Evolutionary conservation across 2,113 vertebrate genomes (phyloP).

Genomic region (Pomatostomus ruficeps): DNA sequence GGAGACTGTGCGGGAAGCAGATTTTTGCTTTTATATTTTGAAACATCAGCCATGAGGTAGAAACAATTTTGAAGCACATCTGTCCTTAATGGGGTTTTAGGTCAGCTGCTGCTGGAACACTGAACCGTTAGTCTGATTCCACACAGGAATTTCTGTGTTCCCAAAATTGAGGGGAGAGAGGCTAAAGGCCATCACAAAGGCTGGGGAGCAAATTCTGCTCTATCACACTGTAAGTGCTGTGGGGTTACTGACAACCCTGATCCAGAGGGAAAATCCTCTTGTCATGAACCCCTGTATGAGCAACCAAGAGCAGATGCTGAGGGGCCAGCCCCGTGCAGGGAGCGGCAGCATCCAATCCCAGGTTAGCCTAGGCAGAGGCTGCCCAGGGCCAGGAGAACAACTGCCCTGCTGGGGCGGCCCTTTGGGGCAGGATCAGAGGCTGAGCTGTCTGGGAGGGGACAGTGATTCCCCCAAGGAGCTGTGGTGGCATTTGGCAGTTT

Average conservation of each 20-base stretch:
- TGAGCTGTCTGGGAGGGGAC: neutral
- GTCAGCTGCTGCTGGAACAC: neutral
- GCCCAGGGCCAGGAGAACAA: neutral
- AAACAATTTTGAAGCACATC: neutral
- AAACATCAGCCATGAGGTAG: neutral
- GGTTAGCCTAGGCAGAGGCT: neutral
- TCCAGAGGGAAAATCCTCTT: neutral
- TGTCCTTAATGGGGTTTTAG: neutral
- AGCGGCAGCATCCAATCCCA: fast-evolving
- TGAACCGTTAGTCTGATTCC: neutral
- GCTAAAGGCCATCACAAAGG: neutral
- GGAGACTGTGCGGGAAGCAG: neutral
- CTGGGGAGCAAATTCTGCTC: neutral
- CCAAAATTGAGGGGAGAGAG: neutral
- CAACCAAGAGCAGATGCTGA: neutral
- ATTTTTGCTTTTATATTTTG: neutral
- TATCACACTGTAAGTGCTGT: neutral
- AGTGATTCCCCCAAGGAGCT: fast-evolving
- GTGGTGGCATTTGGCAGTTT: neutral
- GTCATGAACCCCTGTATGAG: fast-evolving
- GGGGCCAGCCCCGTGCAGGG: neutral
- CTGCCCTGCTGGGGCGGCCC: neutral
- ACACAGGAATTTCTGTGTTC: neutral
- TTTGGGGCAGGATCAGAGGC: neutral
- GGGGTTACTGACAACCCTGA: neutral